A percentile compares a stretch with the other conserved stretches of the same genome.
These are phyloP conservation scores for Sebastolobus altivelis DNA, from an alignment of 2,797 vertebrate genomes.

Conservation along the genomic window DNA sequence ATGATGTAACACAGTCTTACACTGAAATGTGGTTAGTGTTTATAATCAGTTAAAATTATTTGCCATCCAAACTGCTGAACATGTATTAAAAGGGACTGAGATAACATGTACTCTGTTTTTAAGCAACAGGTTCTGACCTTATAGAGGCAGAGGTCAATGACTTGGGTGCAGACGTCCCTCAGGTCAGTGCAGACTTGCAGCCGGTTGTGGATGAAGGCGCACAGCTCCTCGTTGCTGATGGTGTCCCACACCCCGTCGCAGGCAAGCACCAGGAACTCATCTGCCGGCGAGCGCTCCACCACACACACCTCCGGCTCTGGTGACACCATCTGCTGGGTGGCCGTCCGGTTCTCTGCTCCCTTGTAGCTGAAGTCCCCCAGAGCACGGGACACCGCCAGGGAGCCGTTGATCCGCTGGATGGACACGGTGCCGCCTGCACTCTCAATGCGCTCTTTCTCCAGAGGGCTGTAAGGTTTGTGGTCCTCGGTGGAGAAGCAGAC, in stretches of 20 bases:
- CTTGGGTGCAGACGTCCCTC: constrained; percentile 86
- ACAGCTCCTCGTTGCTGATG: constrained; percentile 86
- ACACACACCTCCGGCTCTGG: constrained; percentile 88
- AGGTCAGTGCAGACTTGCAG: constrained; percentile 86
- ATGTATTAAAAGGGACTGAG: not conserved
- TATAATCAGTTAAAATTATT: constrained; percentile 38
- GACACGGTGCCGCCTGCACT: constrained; percentile 86
- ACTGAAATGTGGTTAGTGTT: constrained; percentile 31
- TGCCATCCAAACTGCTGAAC: not conserved
- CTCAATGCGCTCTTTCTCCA: constrained; percentile 88
- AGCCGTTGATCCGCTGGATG: constrained; percentile 87
- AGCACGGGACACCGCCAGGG: constrained; percentile 88
- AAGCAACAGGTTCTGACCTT: constrained; percentile 81
- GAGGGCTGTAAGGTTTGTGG: constrained; percentile 87
- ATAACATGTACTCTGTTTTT: not conserved
- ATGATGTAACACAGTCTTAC: constrained; percentile 47
- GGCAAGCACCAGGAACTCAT: constrained; percentile 89
- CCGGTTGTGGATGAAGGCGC: constrained; percentile 85
- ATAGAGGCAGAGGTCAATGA: constrained; percentile 89
- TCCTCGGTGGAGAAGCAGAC: constrained; percentile 88
- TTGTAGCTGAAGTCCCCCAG: constrained; percentile 91
- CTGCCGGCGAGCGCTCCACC: constrained; percentile 82
- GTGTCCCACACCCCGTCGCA: constrained; percentile 91
- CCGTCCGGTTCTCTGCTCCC: constrained; percentile 83
- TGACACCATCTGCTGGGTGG: constrained; percentile 87